Conservation (phyloP, 1,140 invertebrate genomes). For the Tetragnatha versicolor region DNA sequence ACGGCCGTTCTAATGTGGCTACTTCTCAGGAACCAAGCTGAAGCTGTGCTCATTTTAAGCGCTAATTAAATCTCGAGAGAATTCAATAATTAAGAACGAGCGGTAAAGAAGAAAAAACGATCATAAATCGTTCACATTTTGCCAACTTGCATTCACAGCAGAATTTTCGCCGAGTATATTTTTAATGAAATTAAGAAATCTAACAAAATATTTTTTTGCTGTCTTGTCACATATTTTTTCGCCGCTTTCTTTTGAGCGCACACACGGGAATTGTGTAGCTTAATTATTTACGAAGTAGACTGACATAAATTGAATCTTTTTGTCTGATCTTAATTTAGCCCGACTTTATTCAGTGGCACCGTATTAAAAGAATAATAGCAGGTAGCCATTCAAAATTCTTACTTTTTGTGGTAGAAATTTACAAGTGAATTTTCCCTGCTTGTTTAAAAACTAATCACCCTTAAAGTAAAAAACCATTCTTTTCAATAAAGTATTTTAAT, state of each 20-base stretch:
- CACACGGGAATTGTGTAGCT: constrained; percentile 13
- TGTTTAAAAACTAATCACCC: background rate
- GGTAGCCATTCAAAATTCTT: constrained; percentile 1
- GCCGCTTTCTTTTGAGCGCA: background rate
- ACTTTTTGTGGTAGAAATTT: constrained; percentile 3
- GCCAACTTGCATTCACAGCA: constrained; percentile 13
- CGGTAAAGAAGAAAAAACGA: background rate
- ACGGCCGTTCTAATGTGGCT: too few relatives aligned
- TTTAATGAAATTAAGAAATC: constrained; percentile 31
- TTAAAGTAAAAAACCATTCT: background rate
- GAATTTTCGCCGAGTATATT: constrained; percentile 20
- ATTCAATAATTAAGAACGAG: constrained; percentile 34
- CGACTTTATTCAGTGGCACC: background rate
- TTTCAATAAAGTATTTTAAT: background rate
- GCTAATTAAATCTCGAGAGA: constrained; percentile 36
- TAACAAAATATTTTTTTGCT: constrained; percentile 7
- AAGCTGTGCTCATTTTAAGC: constrained; percentile 14
- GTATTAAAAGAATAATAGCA: constrained; percentile 10
- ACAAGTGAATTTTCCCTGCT: background rate
- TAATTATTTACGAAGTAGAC: constrained; percentile 21
- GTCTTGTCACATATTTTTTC: constrained; percentile 4
- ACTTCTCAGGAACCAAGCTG: background rate
- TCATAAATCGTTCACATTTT: constrained; percentile 26
- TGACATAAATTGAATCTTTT: constrained; percentile 16
- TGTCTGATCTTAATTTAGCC: constrained; percentile 10